These are phyloP conservation scores for Ophion obscuratus DNA, from an alignment of 2,888 invertebrate species.

Conservation along the genomic window DNA sequence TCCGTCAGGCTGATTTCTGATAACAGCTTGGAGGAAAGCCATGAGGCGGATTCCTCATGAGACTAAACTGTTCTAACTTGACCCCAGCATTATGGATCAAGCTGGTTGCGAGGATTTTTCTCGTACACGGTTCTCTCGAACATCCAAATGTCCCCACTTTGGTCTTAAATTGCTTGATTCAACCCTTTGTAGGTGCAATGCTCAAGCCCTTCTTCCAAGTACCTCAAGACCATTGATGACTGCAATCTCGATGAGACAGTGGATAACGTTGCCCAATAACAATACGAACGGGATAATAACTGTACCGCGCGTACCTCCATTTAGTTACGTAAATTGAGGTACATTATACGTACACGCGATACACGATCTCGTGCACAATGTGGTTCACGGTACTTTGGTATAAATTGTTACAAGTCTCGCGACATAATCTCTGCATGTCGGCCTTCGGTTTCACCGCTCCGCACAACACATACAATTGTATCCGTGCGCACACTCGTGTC, in stretches of 20 bases:
- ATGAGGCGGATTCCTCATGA: neutral
- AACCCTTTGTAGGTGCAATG: neutral
- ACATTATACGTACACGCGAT: conserved; percentile 33
- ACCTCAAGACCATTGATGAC: conserved; percentile 1
- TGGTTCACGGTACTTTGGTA: conserved; percentile 33
- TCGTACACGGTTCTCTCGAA: no score
- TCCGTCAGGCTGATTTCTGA: no score
- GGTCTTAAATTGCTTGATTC: no score
- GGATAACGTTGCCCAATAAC: conserved; percentile 24
- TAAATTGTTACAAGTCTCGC: conserved; percentile 45
- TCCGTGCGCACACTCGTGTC: neutral
- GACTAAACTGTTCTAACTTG: neutral
- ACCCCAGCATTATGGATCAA: neutral
- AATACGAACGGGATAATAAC: conserved; percentile 34
- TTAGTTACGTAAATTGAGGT: conserved; percentile 53
- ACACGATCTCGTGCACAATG: conserved; percentile 37
- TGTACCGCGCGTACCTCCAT: conserved; percentile 39
- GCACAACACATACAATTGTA: neutral
- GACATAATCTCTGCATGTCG: conserved; percentile 42
- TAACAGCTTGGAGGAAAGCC: no score
- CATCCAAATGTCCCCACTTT: no score
- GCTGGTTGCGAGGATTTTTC: no score
- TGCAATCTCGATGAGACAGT: neutral
- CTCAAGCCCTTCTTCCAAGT: neutral
- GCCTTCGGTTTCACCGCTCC: neutral